These are phyloP conservation scores for Ceryle rudis DNA, from an alignment of 2,797 vertebrate species.

Conservation along the genomic window DNA sequence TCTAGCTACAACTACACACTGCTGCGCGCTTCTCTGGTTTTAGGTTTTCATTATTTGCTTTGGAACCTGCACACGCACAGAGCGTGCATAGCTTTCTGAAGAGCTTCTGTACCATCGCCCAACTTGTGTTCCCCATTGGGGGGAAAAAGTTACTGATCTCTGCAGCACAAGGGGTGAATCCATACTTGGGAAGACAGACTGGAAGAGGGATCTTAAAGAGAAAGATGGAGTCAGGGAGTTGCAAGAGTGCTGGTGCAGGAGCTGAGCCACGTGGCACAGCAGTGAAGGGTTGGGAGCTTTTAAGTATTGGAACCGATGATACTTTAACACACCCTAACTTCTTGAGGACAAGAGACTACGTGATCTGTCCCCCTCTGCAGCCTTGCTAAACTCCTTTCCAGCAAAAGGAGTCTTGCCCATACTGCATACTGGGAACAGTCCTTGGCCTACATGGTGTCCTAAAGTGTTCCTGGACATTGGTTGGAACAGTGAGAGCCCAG, in stretches of 20 bases:
- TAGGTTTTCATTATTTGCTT: neutral
- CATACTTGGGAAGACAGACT: neutral
- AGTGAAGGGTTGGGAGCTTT: neutral
- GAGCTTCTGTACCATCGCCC: neutral
- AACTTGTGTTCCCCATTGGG: neutral
- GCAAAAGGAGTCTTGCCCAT: neutral
- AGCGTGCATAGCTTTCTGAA: neutral
- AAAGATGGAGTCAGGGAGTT: fast-evolving
- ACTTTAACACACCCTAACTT: neutral
- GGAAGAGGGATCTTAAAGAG: neutral
- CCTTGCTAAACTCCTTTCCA: neutral
- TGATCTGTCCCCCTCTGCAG: neutral
- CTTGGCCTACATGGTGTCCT: neutral
- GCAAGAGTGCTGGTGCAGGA: fast-evolving
- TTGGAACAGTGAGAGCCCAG: neutral
- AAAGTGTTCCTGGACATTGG: fast-evolving
- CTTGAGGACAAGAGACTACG: neutral
- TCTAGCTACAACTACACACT: neutral
- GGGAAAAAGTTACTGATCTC: fast-evolving
- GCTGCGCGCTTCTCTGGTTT: neutral
- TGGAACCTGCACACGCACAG: neutral
- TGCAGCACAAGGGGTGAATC: neutral
- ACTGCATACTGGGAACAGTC: neutral
- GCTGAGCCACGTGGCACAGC: neutral
- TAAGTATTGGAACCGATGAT: neutral